These are phyloP conservation scores for Parazoanthus swiftii DNA, from an alignment of 92 coral and sea anemone genomes.

Conservation along the genomic window DNA sequence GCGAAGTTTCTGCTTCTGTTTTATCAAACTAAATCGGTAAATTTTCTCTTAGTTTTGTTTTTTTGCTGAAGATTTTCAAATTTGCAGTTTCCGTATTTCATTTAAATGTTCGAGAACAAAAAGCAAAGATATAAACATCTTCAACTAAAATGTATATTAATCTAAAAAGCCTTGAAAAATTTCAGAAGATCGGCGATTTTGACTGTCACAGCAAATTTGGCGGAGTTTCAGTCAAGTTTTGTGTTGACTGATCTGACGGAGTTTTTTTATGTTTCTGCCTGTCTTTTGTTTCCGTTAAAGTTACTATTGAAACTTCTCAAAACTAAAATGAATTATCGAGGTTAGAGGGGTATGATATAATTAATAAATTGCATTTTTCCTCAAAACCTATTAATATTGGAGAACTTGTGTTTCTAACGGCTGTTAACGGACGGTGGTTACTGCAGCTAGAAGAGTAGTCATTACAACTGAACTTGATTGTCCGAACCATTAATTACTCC, in stretches of 20 bases:
- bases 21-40: neutral
- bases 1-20: neutral
- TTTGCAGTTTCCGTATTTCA: neutral
- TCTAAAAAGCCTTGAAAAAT: too few relatives aligned
- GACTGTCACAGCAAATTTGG: neutral
- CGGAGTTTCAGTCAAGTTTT: neutral
- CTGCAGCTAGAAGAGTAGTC: neutral
- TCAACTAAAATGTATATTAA: neutral
- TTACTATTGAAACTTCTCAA: neutral
- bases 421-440: neutral
- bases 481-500: constrained; percentile 3
- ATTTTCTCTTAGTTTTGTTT: neutral
- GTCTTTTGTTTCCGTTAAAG: neutral
- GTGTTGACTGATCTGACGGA: neutral
- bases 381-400: neutral
- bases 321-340: too few relatives aligned
- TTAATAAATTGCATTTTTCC: neutral
- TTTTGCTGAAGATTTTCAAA: neutral
- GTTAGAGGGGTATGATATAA: neutral
- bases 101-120: neutral
- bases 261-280: neutral
- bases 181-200: neutral
- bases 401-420: neutral
- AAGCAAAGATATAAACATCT: neutral
- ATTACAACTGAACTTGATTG: neutral